Evolutionary conservation across 2,113 vertebrate species (phyloP), one percentile per base, ranked within the genome.

Genomic region (Cyprinodon variegatus): DNA sequence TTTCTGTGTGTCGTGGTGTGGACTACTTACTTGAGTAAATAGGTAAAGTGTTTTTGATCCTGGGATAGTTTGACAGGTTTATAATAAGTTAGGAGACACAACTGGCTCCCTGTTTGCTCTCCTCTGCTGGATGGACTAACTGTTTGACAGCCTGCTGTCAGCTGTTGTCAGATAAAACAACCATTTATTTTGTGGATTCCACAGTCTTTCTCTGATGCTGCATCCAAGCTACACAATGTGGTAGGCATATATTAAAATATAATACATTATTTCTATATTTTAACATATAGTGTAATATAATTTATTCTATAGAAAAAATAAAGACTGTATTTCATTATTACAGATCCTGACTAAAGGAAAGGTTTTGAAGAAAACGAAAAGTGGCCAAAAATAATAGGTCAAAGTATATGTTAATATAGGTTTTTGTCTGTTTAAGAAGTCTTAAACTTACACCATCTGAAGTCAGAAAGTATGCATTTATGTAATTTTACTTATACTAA

Each of bases 91-190:
- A 20, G 17, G 50, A 17, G 17, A 57, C 17, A 17, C 50, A 15
- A 57, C 50, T 57, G 4, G 57, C 57, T 38, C 29, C 50, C 67
- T 39, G 40, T 64, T 53, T 39, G 37, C 60, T 39, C 7, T 41
- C 62, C 72, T 5, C 11, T 45, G 59, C 75, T 57, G 75, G 75
- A 77, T 75, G 48, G 48, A 48, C 4, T 36, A 20, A 68, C 61
- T 67, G 20, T 70, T 83, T 85, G 84, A 84, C 76, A 78, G 22
- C 46, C 22, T 68, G 4, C 82, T 72, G 82, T 81, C 81, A 82
- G 72, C 29, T 66, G 65, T 45, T 83, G 87, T 83, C 78, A 78
- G 83, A 87, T 79, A 12, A 79, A 77, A 74, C 68, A 41, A 37
- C 22, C 63, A 29, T 17, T 1, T 65, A 73, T 45, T 74, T 50